These are phyloP conservation scores for Thinocorus orbignyianus DNA, from an alignment of 2,113 vertebrate species.

Conservation along the genomic window DNA sequence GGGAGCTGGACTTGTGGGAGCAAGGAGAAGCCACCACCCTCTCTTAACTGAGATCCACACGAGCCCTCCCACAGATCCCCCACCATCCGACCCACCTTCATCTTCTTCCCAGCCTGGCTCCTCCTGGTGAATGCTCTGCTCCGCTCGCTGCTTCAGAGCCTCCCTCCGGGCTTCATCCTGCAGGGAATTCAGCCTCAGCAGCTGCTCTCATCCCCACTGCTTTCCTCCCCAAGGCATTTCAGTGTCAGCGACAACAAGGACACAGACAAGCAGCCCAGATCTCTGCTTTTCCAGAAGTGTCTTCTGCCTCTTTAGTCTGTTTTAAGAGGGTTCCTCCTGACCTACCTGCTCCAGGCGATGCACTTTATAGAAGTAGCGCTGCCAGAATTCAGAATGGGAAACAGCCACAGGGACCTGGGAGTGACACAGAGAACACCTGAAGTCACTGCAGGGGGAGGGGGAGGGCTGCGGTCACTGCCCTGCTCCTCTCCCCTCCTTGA, in stretches of 20 bases:
- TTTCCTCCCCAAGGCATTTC: neutral
- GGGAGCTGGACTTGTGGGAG: neutral
- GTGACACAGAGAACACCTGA: neutral
- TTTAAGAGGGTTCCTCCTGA: neutral
- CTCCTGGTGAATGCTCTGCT: slow-evolving; percentile 86
- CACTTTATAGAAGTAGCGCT: slow-evolving; percentile 97
- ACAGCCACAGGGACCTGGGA: slow-evolving; percentile 93
- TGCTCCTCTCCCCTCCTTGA: neutral
- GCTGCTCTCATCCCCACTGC: fast-evolving
- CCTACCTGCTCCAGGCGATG: slow-evolving; percentile 93
- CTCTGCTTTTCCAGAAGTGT: neutral
- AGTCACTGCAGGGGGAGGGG: neutral
- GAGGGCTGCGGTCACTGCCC: neutral
- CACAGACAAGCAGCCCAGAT: neutral
- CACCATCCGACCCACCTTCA: slow-evolving; percentile 74
- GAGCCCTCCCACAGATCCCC: neutral
- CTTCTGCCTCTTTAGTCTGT: neutral
- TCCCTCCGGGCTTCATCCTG: slow-evolving; percentile 93
- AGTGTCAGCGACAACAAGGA: neutral
- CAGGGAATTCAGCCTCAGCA: neutral
- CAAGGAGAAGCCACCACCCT: neutral
- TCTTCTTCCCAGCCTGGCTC: slow-evolving; percentile 93
- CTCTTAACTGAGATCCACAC: neutral
- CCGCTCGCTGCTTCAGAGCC: slow-evolving; percentile 92
- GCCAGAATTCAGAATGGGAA: slow-evolving; percentile 94